These are phyloP conservation scores for Lithophane semibrunnea DNA, from an alignment of 2,888 invertebrate genomes.

Conservation along the genomic window DNA sequence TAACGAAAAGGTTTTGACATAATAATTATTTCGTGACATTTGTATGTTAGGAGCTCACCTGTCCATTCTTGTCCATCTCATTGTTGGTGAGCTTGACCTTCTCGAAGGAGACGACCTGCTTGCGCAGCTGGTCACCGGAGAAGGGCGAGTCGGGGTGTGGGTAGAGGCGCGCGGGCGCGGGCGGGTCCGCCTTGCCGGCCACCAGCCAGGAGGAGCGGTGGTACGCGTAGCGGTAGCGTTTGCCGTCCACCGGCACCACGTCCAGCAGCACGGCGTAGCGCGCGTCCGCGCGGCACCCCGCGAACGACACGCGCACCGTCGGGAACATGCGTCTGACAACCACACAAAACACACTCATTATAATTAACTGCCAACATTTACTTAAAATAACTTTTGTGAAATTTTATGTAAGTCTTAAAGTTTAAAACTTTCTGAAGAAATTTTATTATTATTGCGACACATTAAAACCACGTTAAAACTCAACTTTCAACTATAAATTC, in stretches of 20 bases:
- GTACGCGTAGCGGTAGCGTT: slow-evolving; percentile 99
- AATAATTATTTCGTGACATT: slow-evolving; percentile 53
- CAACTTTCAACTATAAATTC: slow-evolving; percentile 77
- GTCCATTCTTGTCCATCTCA: slow-evolving; percentile 98
- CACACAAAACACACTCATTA: slow-evolving; percentile 34
- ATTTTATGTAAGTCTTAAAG: slow-evolving; percentile 50
- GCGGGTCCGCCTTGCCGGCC: slow-evolving; percentile 99
- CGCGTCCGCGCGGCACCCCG: slow-evolving; percentile 94
- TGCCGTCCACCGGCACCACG: slow-evolving; percentile 98
- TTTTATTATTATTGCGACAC: slow-evolving; percentile 71
- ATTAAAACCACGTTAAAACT: slow-evolving; percentile 77
- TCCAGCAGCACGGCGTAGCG: slow-evolving; percentile 98
- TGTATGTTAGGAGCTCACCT: slow-evolving; percentile 89
- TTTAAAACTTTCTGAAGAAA: slow-evolving; percentile 57
- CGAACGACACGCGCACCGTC: slow-evolving; percentile 98
- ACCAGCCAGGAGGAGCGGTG: slow-evolving; percentile 99
- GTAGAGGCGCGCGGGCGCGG: slow-evolving; percentile 97
- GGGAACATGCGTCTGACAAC: slow-evolving; percentile 98
- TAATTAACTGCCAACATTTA: slow-evolving; percentile 33
- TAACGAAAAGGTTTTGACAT: slow-evolving; percentile 56
- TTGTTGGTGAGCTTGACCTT: slow-evolving; percentile 99
- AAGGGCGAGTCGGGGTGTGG: slow-evolving; percentile 99
- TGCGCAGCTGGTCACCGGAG: slow-evolving; percentile 98
- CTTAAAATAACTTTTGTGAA: slow-evolving; percentile 14
- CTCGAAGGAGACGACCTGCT: slow-evolving; percentile 99